These are phyloP conservation scores for Salpingus planirostris DNA, from an alignment of 2,888 invertebrate genomes.

Conservation along the genomic window DNA sequence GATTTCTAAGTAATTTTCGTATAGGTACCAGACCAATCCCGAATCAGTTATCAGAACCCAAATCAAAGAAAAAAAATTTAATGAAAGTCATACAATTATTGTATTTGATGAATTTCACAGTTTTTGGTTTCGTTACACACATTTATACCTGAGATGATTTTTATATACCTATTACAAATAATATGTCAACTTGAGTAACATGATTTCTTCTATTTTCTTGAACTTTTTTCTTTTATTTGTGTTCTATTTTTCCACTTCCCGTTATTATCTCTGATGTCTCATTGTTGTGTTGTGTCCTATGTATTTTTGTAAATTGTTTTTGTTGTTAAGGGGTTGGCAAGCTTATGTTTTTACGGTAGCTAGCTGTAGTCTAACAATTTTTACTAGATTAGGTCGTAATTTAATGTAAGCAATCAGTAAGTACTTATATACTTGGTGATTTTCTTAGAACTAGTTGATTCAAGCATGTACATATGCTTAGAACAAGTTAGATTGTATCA, in stretches of 20 bases:
- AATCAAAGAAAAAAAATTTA: no score
- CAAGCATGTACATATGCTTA: slow-evolving; percentile 2
- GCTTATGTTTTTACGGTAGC: slow-evolving; percentile 36
- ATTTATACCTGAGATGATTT: no score
- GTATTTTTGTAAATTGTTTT: slow-evolving; percentile 42
- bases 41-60: no score
- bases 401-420: no score
- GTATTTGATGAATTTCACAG: no score
- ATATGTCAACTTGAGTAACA: no score
- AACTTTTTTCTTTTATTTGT: slow-evolving; percentile 34
- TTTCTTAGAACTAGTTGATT: background rate
- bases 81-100: no score
- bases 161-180: no score
- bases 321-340: slow-evolving; percentile 42
- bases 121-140: no score
- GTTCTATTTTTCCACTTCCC: slow-evolving; percentile 32
- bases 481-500: no score
- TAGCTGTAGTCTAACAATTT: slow-evolving; percentile 9
- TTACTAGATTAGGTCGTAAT: slow-evolving; percentile 3
- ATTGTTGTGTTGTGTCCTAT: slow-evolving; percentile 40
- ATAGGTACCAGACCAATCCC: no score
- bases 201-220: no score
- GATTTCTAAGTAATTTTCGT: background rate
- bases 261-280: slow-evolving; percentile 14
- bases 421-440: background rate